Base-by-base conservation (phyloP, 2,888 invertebrate genomes). In the Penaeus monodon region DNA sequence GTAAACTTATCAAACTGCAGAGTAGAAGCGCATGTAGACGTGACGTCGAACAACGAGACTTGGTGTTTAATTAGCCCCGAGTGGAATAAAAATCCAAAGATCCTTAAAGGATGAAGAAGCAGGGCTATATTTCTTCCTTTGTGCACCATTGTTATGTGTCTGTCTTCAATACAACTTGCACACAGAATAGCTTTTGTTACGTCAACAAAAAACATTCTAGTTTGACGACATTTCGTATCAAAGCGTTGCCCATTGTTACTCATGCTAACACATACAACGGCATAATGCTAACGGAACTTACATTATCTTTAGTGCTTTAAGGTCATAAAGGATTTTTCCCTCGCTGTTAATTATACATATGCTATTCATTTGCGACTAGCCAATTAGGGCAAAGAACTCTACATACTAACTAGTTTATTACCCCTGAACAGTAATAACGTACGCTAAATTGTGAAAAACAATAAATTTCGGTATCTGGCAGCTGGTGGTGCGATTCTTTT, bases 81-180 rank as follows among this genome's bases (percentile, higher is more conserved):
- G 63, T 24, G 63, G 38, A 66, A 38, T 29, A 38, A 73, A 73
- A 73, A 73, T 22, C 22, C 33, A 38, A 73, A 73, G 38, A 38
- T 29, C 63, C 63, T 44, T 70, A 82, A 73, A 74, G 83, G 76
- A 83, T 76, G 83, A 74, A 83, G 83, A 63, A 83, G 83, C 38
- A 66, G 70, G 65, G 76, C 83, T 44, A 83, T 83, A 83, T 83
- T 83, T 83, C 83, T 83, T 76, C 83, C 27, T 83, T 83, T 83
- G 76, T 74, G 65, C 33, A n/a, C 82, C 74, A 83, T 83, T 83
- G 83, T 83, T 74, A 83, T 66, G 44, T 64, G 76, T 38, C 83
- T 83, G 83, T 83, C 83, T 83, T 83, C 83, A 83, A 83, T 83
- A 83, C 83, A 76, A 83, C 83, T 83, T 83, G 83, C 83, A 76